phyloP scores from a whole-genome alignment of 2,888 invertebrate genomes.

The Lydus trimaculatus region DNA sequence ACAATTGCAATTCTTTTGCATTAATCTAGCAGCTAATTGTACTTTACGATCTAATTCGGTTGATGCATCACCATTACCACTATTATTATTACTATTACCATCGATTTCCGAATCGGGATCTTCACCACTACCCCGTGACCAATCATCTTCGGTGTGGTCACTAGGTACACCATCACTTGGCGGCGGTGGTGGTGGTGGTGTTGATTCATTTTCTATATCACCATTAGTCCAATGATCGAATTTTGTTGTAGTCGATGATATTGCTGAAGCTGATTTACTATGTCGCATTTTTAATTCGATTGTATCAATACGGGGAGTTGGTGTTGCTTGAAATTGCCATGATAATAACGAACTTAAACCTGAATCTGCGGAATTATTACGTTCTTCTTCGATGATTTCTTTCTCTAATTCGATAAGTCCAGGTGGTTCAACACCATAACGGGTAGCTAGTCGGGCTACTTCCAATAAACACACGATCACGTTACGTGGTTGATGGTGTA shows the following conservation, averaged over 20 bases:
- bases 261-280: conserved; percentile 63
- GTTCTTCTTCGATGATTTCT: conserved; percentile 84
- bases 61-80: conserved; percentile 53
- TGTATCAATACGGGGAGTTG: conserved; percentile 56
- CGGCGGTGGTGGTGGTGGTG: conserved; percentile 48
- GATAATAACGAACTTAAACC: conserved; percentile 69
- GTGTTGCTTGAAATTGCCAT: conserved; percentile 73
- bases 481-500: conserved; percentile 84
- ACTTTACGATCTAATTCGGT: conserved; percentile 79
- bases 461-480: conserved; percentile 87
- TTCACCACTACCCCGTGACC: conserved; percentile 74
- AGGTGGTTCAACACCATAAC: conserved; percentile 82
- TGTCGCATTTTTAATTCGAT: conserved; percentile 62
- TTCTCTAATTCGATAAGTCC: conserved; percentile 82
- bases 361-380: conserved; percentile 69
- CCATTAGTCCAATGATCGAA: conserved; percentile 50
- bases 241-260: conserved; percentile 48
- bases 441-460: conserved; percentile 80
- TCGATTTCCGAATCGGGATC: conserved; percentile 70
- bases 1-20: conserved; percentile 79
- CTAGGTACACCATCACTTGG: conserved; percentile 68
- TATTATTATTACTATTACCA: conserved; percentile 45
- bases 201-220: conserved; percentile 41
- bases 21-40: conserved; percentile 73
- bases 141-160: conserved; percentile 74